Evolutionary conservation across 2,888 invertebrate genomes (phyloP), one percentile per base, ranked within the genome.

Genomic region (Drosophila histrio): DNA sequence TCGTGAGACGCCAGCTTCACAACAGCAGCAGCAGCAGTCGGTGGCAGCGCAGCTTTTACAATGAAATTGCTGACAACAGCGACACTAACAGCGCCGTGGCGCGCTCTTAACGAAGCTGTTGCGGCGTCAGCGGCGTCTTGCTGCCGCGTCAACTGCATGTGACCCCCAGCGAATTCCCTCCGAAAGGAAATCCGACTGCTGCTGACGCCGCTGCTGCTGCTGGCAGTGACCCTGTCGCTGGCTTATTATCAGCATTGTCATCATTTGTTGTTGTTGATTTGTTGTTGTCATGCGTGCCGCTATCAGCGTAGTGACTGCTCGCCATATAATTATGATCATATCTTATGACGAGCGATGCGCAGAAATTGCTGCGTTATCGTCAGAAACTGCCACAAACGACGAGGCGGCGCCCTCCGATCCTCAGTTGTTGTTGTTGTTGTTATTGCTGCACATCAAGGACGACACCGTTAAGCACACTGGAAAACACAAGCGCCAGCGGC

Each of bases 261-360:
- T 74, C 72, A 17, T 28, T 41, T 50, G 44, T 34, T 43, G 32
- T 50, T 56, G 36, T 34, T 52, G 26, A 19, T 56, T n/a, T 46
- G 36, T 49, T 36, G 38, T 21, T 19, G 46, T 21, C 38, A 32
- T 72, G 66, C 56, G 57, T 64, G 63, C 47, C 38, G 59, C 50
- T 69, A 64, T 63, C 53, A 57, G 43, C 30, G 38, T 4, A 34
- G 24, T 43, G 26, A 43, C 34, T 71, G 67, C 58, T 66, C 62
- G 65, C 75, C 60, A 66, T 75, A 75, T 87, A 84, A 87, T 79
- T 81, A 86, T 87, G 69, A 87, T 87, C 69, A 80, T 78, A 80
- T 79, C 73, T 79, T 57, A 28, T 67, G 57, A 50, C 62, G 54
- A 24, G 15, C 22, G 13, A 57, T 64, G 67, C 56, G 54, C 68